These are phyloP conservation scores for Monochamus saltuarius DNA, from an alignment of 1,140 invertebrate genomes.

Conservation along the genomic window DNA sequence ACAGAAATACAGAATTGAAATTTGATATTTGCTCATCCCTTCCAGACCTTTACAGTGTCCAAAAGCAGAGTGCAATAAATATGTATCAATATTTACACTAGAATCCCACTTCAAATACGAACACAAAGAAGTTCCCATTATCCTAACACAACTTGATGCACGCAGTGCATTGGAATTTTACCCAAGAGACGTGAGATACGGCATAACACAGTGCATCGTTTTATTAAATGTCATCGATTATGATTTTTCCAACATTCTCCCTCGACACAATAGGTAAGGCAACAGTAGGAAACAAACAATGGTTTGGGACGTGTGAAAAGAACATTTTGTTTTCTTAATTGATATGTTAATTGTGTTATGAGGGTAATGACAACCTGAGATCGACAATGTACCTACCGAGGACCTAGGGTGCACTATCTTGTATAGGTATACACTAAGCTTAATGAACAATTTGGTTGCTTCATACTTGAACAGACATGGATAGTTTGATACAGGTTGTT, in stretches of 20 bases:
- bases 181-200: conserved; percentile 26
- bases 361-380: no score
- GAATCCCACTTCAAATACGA: conserved; percentile 42
- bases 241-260: conserved; percentile 22
- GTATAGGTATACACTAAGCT: no score
- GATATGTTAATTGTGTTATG: no score
- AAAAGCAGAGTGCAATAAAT: conserved; percentile 37
- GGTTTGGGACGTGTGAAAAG: not conserved
- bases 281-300: not conserved
- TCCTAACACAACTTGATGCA: conserved; percentile 52
- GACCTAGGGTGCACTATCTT: no score
- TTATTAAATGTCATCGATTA: conserved; percentile 32
- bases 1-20: no score
- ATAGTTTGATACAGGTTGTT: no score
- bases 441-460: no score
- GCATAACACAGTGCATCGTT: conserved; percentile 30
- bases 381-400: no score
- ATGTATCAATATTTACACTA: conserved; percentile 37
- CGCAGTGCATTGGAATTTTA: conserved; percentile 48
- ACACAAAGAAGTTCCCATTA: conserved; percentile 41
- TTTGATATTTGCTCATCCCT: not conserved
- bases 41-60: conserved; percentile 43
- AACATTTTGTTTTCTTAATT: not conserved
- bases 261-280: conserved; percentile 1
- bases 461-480: no score